Evolutionary conservation across 2,888 invertebrate species (phyloP), one percentile per base, ranked within the genome.

Genomic region (Conops quadrifasciatus): DNA sequence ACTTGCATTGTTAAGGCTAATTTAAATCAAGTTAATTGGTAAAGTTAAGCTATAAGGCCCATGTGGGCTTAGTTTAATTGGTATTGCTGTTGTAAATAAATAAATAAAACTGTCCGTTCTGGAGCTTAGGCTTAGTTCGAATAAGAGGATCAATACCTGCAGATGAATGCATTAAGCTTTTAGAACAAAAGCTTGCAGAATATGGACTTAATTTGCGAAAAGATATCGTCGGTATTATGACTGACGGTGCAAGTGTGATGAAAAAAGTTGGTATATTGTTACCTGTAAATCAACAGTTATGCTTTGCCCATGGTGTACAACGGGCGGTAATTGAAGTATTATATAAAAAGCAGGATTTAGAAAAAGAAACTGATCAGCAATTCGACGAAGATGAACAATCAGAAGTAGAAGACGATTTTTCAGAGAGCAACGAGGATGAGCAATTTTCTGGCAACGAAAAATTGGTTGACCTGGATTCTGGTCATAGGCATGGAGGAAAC

Each of bases 211-310:
- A 1, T n/a, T 58, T 70, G 49, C 24, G 24, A 63, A 63, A 43
- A 4, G 70, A 64, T 26, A 49, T 64, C 4, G 51, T 71, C n/a
- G 71, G 65, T 2, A 71, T 71, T 21, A 71, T 60, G 16, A 71
- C 65, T 1, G 70, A 70, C 24, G 70, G 70, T 4, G 70, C 70
- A 13, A 70, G 59, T 28, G 58, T 58, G 13, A 70, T 63, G 69
- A 24, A 51, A 0, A 69, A 70, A 47, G 64, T 64, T 11, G 70
- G 70, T 24, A 70, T 45, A 26, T 24, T 66, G 2, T 51, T 71
- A 43, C 30, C 30, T 3, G 51, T 62, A 1, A 24, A 30, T 3
- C 67, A 71, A 26, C 62, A 71, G 28, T 28, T 67, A 16, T 71
- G 66, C 26, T 53, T 67, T 36, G 71, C 67, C 3, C 71, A 71